These are phyloP conservation scores for Benthosema pterotum DNA, from an alignment of 2,797 vertebrate species.

Conservation along the genomic window DNA sequence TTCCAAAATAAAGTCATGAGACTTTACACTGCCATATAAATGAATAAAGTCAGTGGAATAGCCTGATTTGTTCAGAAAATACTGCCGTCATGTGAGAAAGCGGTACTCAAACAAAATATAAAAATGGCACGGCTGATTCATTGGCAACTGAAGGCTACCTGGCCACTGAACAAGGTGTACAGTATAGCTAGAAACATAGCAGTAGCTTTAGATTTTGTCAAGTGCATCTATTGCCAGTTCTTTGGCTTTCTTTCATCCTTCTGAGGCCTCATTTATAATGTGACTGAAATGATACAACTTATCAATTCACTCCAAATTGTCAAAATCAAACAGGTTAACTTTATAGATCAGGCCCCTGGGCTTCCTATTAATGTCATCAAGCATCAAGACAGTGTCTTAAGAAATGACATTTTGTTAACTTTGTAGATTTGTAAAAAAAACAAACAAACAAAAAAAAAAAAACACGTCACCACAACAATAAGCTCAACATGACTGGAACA, in stretches of 20 bases:
- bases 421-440: constrained; percentile 30
- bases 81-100: constrained; percentile 12
- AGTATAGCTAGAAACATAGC: constrained; percentile 6
- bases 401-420: constrained; percentile 17
- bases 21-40: constrained; percentile 21
- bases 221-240: constrained; percentile 42
- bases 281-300: no score
- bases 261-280: constrained; percentile 29
- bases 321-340: background rate
- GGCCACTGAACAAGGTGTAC: background rate
- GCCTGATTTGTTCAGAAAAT: background rate
- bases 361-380: constrained; percentile 4
- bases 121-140: constrained; percentile 22
- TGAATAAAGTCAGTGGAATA: background rate
- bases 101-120: constrained; percentile 11
- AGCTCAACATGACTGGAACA: background rate
- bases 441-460: constrained; percentile 36
- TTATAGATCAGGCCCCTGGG: constrained; percentile 38
- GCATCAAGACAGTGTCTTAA: background rate
- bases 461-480: constrained; percentile 22
- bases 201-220: constrained; percentile 18
- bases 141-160: constrained; percentile 29
- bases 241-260: constrained; percentile 50
- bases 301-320: background rate
- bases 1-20: background rate